Percentiles rank a stretch among this genome's conserved stretches.
Conservation (phyloP, 2,888 invertebrate genomes). For the Lithodes maja region DNA sequence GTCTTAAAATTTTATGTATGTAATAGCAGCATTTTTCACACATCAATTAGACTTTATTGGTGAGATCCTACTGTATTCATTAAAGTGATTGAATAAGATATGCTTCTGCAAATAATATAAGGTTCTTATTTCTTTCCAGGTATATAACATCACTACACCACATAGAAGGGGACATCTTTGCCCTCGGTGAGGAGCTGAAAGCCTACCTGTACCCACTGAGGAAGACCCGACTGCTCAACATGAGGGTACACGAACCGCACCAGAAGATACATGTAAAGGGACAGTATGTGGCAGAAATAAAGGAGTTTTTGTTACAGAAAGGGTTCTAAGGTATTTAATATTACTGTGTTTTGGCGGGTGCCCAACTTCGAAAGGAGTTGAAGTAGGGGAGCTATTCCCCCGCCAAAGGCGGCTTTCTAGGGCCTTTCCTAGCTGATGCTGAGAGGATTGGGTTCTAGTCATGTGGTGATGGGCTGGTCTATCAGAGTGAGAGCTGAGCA, state of each 20-base stretch:
- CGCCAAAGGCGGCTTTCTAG: too few species aligned
- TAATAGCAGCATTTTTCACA: neutral
- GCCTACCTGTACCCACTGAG: constrained; percentile 13
- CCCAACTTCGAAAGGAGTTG: too few species aligned
- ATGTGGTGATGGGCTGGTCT: too few species aligned
- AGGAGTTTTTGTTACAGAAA: constrained; percentile 44
- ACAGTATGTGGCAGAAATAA: constrained; percentile 47
- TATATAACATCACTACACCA: constrained; percentile 29
- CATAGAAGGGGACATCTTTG: constrained; percentile 62
- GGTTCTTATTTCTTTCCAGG: neutral
- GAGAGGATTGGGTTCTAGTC: too few species aligned
- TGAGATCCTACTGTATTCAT: neutral
- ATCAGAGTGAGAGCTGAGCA: too few species aligned
- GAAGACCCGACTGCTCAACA: neutral
- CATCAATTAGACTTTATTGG: neutral
- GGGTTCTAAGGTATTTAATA: constrained; percentile 43
- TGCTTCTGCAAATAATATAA: too few species aligned
- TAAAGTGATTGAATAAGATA: too few species aligned
- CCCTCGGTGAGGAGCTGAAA: constrained; percentile 49
- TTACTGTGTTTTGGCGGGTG: too few species aligned
- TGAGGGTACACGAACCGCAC: constrained; percentile 52
- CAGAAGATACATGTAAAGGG: constrained; percentile 52
- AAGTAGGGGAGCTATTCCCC: too few species aligned
- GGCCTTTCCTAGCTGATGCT: too few species aligned
- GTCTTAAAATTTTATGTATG: too few species aligned